Conservation (phyloP, 1,140 invertebrate genomes). For the Bombus confusus region DNA sequence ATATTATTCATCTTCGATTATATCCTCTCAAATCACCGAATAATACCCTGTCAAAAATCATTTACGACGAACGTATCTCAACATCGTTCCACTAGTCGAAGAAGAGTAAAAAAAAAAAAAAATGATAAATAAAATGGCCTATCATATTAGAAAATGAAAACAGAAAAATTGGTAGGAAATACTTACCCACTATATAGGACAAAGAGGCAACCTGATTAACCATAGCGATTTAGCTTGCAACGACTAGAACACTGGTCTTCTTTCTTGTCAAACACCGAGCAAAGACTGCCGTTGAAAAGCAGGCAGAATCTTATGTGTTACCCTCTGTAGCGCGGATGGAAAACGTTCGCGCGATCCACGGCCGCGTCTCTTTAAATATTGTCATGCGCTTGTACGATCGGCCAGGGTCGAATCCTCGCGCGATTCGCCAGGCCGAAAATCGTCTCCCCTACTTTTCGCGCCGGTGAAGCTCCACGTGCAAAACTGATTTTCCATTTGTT, state of each 20-base stretch:
- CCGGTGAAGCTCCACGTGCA: neutral
- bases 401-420: neutral
- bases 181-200: slow-evolving; percentile 61
- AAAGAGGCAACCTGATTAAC: slow-evolving; percentile 58
- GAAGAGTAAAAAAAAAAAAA: neutral
- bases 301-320: slow-evolving; percentile 42
- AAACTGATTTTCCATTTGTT: slow-evolving; percentile 9
- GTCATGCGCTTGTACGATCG: slow-evolving; percentile 56
- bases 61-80: too few relatives aligned
- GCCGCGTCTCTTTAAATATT: slow-evolving; percentile 66
- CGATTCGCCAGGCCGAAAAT: slow-evolving; percentile 34
- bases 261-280: neutral
- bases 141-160: neutral
- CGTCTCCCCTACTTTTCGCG: slow-evolving; percentile 31
- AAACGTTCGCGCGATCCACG: slow-evolving; percentile 38
- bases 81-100: too few relatives aligned
- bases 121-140: neutral
- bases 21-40: neutral
- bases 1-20: too few relatives aligned
- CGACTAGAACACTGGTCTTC: neutral
- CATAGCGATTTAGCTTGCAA: slow-evolving; percentile 28
- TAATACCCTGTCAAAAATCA: too few relatives aligned
- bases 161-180: neutral
- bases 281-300: slow-evolving; percentile 29
- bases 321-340: slow-evolving; percentile 29